A percentile compares a stretch with the other conserved stretches of the same genome.
phyloP scores from a whole-genome alignment of 2,797 vertebrate species.

The Lacerta viridis region DNA sequence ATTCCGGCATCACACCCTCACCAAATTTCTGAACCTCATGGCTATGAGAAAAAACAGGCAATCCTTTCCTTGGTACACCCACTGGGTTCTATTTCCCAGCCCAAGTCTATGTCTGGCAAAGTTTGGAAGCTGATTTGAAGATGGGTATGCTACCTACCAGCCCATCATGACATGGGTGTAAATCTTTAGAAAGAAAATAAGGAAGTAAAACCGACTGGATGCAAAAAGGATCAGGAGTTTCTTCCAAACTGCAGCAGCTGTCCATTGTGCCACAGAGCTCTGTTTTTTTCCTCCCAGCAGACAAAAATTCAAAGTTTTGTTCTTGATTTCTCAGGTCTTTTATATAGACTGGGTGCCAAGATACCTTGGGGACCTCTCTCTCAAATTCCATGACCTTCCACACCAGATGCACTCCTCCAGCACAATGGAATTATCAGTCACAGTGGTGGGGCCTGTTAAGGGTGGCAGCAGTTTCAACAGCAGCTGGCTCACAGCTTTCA shows the following conservation, averaged over 20 bases:
- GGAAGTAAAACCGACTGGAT: background rate
- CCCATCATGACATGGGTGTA: no score
- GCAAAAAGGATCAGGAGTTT: background rate
- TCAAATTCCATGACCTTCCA: conserved; percentile 42
- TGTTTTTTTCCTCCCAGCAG: background rate
- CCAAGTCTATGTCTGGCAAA: background rate
- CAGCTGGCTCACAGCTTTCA: conserved; percentile 46
- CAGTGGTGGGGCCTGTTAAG: conserved; percentile 29
- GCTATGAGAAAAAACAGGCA: background rate
- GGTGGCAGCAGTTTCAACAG: conserved; percentile 12
- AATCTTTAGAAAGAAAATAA: background rate
- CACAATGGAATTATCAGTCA: conserved; percentile 45
- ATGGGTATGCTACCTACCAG: background rate
- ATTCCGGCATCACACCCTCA: background rate
- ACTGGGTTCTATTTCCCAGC: background rate
- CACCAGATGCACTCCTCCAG: conserved; percentile 32
- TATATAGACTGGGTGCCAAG: conserved; percentile 4
- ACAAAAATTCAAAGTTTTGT: conserved; percentile 8
- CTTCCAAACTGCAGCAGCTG: conserved; percentile 4
- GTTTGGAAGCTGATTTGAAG: background rate
- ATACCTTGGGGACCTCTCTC: conserved; percentile 24
- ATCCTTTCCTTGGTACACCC: background rate
- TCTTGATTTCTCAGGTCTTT: conserved; percentile 8
- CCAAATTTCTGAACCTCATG: background rate
- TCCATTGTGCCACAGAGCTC: background rate